phyloP scores from a whole-genome alignment of 2,797 vertebrate species.

The Coilia nasus region DNA sequence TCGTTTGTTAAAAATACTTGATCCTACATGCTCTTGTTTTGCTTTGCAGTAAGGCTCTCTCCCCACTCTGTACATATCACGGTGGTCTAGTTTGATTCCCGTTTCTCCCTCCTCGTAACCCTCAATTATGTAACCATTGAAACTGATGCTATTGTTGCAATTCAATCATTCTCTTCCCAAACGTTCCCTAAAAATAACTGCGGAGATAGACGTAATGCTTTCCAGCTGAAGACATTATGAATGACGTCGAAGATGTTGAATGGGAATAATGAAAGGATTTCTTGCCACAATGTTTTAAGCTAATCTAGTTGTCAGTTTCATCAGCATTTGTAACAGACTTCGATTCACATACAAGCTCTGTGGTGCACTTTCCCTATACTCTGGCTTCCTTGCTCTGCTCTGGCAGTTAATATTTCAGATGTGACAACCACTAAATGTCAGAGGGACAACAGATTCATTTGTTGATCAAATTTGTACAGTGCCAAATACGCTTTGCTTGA shows the following conservation, averaged over 20 bases:
- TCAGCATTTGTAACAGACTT: neutral
- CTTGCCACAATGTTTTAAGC: neutral
- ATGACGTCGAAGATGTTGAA: neutral
- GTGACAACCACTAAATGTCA: neutral
- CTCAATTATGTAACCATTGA: constrained; percentile 16
- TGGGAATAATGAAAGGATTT: neutral
- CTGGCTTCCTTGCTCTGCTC: neutral
- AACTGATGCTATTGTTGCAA: neutral
- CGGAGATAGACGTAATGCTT: neutral
- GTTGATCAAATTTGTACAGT: neutral
- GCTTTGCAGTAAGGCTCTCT: neutral
- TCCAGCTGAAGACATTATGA: neutral
- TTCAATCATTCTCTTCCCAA: constrained; percentile 3
- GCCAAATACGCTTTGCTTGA: neutral
- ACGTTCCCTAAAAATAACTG: neutral
- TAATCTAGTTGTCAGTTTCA: neutral
- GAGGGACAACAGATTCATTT: neutral
- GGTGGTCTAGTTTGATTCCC: neutral
- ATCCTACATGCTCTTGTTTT: neutral
- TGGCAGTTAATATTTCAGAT: neutral
- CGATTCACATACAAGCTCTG: too few species aligned
- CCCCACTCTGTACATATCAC: neutral
- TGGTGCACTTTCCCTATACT: neutral
- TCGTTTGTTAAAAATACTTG: constrained; percentile 10
- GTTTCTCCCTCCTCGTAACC: neutral